phyloP scores from a whole-genome alignment of 2,888 invertebrate species.

The Sesamia inferens region DNA sequence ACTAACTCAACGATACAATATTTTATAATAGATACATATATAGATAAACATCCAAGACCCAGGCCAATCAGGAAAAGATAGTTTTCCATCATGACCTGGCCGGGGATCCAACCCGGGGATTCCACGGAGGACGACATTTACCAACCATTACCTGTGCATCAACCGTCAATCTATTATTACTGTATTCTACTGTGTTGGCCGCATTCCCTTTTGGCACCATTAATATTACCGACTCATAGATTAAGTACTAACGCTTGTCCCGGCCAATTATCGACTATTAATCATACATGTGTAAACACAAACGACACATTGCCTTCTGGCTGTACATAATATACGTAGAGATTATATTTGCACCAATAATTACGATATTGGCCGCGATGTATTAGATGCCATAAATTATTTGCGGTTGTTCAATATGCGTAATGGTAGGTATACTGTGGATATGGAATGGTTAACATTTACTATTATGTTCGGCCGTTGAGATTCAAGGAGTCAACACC shows the following conservation, averaged over 20 bases:
- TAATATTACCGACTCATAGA: conserved; percentile 68
- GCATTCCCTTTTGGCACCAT: conserved; percentile 52
- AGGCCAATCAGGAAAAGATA: too few species aligned
- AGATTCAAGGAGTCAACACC: too few species aligned
- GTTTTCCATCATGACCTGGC: too few species aligned
- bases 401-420: conserved; percentile 32
- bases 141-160: conserved; percentile 47
- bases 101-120: too few species aligned
- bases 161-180: conserved; percentile 55
- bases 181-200: conserved; percentile 43
- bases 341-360: conserved; percentile 52
- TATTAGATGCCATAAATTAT: conserved; percentile 58
- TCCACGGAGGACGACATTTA: too few species aligned
- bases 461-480: too few species aligned
- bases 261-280: conserved; percentile 72
- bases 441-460: conserved; percentile 2
- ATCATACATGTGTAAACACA: conserved; percentile 67
- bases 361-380: conserved; percentile 46
- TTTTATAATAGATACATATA: too few species aligned
- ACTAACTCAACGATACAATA: too few species aligned
- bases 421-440: conserved; percentile 24
- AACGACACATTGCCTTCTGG: conserved; percentile 47
- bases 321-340: conserved; percentile 27
- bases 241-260: conserved; percentile 69
- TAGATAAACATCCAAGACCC: too few species aligned